Evolutionary conservation across 2,888 invertebrate species (phyloP).

Genomic region (Apamea monoglypha): DNA sequence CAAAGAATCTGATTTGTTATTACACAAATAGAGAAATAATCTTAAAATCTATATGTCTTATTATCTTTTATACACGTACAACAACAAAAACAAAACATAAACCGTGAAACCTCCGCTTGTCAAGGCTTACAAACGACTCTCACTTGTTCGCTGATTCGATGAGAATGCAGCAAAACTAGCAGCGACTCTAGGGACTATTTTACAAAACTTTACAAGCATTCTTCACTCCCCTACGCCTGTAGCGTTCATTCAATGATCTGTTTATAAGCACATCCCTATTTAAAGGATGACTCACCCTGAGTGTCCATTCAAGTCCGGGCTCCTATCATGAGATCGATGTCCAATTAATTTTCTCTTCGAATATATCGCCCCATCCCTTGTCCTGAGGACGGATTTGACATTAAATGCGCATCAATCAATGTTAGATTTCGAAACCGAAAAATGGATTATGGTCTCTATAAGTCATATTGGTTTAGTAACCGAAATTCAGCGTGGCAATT

Average conservation of each 20-base stretch:
- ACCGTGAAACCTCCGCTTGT: background rate
- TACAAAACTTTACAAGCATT: constrained; percentile 38
- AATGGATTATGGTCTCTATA: background rate
- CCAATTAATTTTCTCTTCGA: constrained; percentile 64
- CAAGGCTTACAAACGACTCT: constrained; percentile 8
- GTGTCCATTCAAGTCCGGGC: constrained; percentile 46
- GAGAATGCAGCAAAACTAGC: constrained; percentile 35
- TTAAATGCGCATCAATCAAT: constrained; percentile 60
- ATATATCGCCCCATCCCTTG: constrained; percentile 45
- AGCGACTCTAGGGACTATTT: constrained; percentile 15
- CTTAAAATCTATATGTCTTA: background rate
- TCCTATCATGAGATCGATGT: constrained; percentile 58
- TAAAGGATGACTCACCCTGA: constrained; percentile 38
- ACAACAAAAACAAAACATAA: background rate
- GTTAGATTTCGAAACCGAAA: constrained; percentile 39
- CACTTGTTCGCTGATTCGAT: constrained; percentile 35
- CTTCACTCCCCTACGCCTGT: constrained; percentile 28
- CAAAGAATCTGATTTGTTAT: background rate
- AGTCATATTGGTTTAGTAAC: background rate
- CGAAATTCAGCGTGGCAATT: background rate
- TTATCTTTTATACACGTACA: background rate
- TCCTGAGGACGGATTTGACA: constrained; percentile 38
- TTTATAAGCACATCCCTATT: constrained; percentile 46
- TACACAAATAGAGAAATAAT: background rate
- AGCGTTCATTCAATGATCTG: constrained; percentile 32